Base-by-base conservation (phyloP, 2,888 invertebrate genomes). In the Ceramica pisi region DNA sequence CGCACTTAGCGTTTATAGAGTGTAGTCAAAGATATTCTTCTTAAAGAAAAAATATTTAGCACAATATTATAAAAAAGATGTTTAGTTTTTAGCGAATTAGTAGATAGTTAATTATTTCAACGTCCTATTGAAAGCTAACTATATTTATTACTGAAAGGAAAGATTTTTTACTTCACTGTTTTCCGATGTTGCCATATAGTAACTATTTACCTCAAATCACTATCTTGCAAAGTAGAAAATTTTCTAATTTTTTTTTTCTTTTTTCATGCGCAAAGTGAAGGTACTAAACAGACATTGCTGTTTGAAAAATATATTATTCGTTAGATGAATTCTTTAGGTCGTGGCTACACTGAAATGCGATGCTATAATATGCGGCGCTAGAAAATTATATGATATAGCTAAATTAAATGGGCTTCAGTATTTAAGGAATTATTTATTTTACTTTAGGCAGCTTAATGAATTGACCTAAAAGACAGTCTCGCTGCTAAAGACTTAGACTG, bases 181-280 rank as follows among this genome's bases (percentile, higher is more conserved):
- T 93, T 93, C 92, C 90, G 88, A 87, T 90, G 94, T 94, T 95
- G 95, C 95, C 95, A 95, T 95, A 95, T 91, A 90, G 90, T 89
- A 94, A 93, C 93, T 94, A 89, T 91, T 94, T 94, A 94, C 94
- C 94, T 94, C 94, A 91, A 88, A 89, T 89, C 87, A 87, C 86
- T 88, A 87, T 90, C 91, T 91, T 90, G 86, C 87, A 83, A 85
- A 77, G 79, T 81, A 80, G 81, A 78, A 82, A 72, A 55, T 63
- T 71, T 64, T 71, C 70, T 78, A 55, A 71, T 69, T 67, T 83
- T 69, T 64, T 78, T 80, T 77, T 81, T 79, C 63, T 66, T 66
- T 67, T 76, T 81, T 71, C 67, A 51, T 74, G 77, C 67, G 66
- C 78, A 69, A 73, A 62, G 31, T 75, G 35, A 77, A 81, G 78